Evolutionary conservation across 2,113 vertebrate species (phyloP).

Genomic region (Prietella phreatophila): DNA sequence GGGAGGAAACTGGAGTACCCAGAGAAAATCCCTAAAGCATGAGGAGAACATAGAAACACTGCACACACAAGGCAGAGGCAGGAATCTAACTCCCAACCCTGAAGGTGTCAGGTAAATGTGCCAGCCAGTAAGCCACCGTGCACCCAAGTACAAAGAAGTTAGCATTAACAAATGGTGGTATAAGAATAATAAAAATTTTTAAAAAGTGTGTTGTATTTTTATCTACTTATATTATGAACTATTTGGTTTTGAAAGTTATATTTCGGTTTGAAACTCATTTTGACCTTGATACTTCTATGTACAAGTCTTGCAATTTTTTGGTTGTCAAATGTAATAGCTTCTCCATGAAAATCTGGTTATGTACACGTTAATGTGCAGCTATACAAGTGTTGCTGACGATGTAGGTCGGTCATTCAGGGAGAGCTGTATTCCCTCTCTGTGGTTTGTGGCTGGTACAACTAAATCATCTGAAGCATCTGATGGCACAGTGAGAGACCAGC

Average conservation of each 20-base stretch:
- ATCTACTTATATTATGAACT: background rate
- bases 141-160: background rate
- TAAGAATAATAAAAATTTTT: background rate
- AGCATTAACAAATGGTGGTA: background rate
- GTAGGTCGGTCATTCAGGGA: slow-evolving; percentile 19
- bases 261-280: background rate
- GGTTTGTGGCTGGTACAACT: slow-evolving; percentile 43
- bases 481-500: slow-evolving; percentile 33
- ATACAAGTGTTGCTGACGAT: slow-evolving; percentile 26
- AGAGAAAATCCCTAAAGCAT: no score
- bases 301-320: slow-evolving; percentile 4
- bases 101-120: no score
- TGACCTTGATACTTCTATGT: background rate
- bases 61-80: no score
- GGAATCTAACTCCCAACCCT: no score
- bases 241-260: background rate
- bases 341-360: slow-evolving; percentile 34
- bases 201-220: no score
- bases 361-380: slow-evolving; percentile 29
- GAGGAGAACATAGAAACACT: no score
- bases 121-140: no score
- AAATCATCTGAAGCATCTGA: slow-evolving; percentile 48
- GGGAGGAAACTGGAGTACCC: no score
- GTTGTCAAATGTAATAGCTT: slow-evolving; percentile 39
- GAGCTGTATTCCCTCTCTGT: slow-evolving; percentile 43